Conservation (phyloP, 2,888 invertebrate species). For the Trissolcus japonicus region DNA sequence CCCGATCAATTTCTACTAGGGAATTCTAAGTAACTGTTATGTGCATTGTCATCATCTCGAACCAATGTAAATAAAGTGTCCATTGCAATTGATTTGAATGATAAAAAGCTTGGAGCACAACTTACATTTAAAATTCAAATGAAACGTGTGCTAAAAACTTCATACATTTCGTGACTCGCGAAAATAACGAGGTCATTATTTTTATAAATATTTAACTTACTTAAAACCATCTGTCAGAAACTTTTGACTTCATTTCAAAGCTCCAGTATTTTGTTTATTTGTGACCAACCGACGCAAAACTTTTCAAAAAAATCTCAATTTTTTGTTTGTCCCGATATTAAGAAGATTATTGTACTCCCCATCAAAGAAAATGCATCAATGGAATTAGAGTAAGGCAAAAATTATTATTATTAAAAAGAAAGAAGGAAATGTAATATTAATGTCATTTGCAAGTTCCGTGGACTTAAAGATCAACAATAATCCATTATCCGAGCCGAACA, state of each 20-base stretch:
- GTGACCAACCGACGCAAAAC: constrained; percentile 9
- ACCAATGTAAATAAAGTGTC: constrained; percentile 34
- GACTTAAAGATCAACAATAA: constrained; percentile 45
- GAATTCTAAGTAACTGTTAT: constrained; percentile 39
- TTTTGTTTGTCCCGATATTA: constrained; percentile 23
- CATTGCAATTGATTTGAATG: constrained; percentile 41
- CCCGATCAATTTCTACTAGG: too few relatives aligned
- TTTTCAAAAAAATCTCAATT: constrained; percentile 4
- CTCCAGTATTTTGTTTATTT: constrained; percentile 9
- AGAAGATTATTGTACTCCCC: constrained; percentile 31
- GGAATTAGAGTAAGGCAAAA: constrained; percentile 13
- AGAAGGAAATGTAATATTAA: constrained; percentile 9
- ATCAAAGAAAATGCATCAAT: constrained; percentile 13
- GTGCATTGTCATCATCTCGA: constrained; percentile 18
- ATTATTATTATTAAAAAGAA: constrained; percentile 12
- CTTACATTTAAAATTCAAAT: constrained; percentile 51
- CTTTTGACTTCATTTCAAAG: constrained; percentile 7
- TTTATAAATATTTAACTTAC: constrained; percentile 42
- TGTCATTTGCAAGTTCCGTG: constrained; percentile 17
- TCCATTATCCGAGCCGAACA: constrained; percentile 32
- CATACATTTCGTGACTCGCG: constrained; percentile 24
- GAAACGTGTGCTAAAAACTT: constrained; percentile 51
- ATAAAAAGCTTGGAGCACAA: constrained; percentile 36
- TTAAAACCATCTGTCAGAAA: constrained; percentile 19
- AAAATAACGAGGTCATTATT: constrained; percentile 48